Evolutionary conservation across 2,888 invertebrate species (phyloP).

Genomic region (Crioceris asparagi): DNA sequence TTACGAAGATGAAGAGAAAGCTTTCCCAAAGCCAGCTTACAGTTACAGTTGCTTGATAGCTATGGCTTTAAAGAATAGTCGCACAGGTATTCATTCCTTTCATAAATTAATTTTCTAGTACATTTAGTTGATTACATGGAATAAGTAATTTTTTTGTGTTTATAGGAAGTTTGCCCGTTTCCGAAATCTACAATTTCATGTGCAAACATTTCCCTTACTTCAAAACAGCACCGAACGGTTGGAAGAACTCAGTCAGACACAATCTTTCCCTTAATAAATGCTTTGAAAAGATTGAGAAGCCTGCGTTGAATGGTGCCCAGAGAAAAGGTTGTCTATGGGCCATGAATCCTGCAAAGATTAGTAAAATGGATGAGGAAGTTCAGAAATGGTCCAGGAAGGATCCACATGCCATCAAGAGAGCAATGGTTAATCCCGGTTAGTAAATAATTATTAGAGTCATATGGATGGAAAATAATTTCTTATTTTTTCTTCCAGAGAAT

Average conservation of each 20-base stretch:
- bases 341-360: slow-evolving; percentile 87
- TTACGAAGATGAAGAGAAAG: slow-evolving; percentile 34
- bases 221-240: slow-evolving; percentile 94
- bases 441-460: slow-evolving; percentile 3
- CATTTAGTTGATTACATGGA: neutral
- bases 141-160: no score
- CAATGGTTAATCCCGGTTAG: slow-evolving; percentile 86
- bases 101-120: no score
- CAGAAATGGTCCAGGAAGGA: slow-evolving; percentile 96
- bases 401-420: slow-evolving; percentile 80
- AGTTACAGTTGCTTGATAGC: slow-evolving; percentile 97
- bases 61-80: slow-evolving; percentile 93
- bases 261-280: slow-evolving; percentile 96
- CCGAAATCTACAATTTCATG: slow-evolving; percentile 98
- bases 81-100: no score
- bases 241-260: slow-evolving; percentile 98
- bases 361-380: slow-evolving; percentile 97
- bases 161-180: slow-evolving; percentile 93
- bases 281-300: slow-evolving; percentile 96
- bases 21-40: slow-evolving; percentile 92
- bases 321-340: slow-evolving; percentile 92
- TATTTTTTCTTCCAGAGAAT: slow-evolving; percentile 50
- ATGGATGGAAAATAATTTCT: slow-evolving; percentile 1
- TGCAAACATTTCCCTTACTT: slow-evolving; percentile 99
- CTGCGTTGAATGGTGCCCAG: slow-evolving; percentile 76